Base-by-base conservation (phyloP, 2,113 vertebrate species). In the Poeciliopsis retropinna region DNA sequence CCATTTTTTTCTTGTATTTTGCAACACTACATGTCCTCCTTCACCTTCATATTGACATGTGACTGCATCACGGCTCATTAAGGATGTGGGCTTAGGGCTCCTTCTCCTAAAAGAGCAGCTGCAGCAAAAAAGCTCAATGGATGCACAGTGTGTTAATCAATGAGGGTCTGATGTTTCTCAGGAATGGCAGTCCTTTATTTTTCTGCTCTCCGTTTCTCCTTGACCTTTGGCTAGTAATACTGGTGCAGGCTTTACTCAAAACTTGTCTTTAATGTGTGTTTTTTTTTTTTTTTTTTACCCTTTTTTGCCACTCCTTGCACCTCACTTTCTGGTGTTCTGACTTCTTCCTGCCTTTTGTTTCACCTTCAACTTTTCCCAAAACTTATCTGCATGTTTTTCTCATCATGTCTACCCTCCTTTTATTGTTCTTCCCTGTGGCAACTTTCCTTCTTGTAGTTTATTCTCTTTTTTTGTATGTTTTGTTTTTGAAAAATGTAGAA, bases 81-180 rank as follows among this genome's bases (percentile, higher is more conserved):
- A 70, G 70, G 78, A 79, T 25, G 73, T 66, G 64, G 61, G 51
- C 30, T 89, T 73, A 71, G 79, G 80, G 63, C 39, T 28, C 68
- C 81, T 78, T 90, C 72, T 83, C 88, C 80, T 82, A 25, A 84
- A 78, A 83, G 70, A 63, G 44, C 76, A 29, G 3, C 71, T 25
- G 39, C 79, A 72, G 80, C 60, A 79, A 68, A 68, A 82, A 83
- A 73, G 71, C 75, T 67, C 13, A 6, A 44, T 5, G 8, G 71
- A 84, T 60, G 74, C 79, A 28, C 62, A 7, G 77, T 79, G 70
- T 84, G 84, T 85, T 81, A 87, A 92, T 88, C 88, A 71, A 86
- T 83, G 34, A 25, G 54, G 28, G 87, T 85, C 74, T 78, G 75
- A 85, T 83, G 86, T 82, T 79, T 82, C 84, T 64, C 68, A 39